These are phyloP conservation scores for Pitangus sulphuratus DNA, from an alignment of 2,797 vertebrate species.

Conservation along the genomic window DNA sequence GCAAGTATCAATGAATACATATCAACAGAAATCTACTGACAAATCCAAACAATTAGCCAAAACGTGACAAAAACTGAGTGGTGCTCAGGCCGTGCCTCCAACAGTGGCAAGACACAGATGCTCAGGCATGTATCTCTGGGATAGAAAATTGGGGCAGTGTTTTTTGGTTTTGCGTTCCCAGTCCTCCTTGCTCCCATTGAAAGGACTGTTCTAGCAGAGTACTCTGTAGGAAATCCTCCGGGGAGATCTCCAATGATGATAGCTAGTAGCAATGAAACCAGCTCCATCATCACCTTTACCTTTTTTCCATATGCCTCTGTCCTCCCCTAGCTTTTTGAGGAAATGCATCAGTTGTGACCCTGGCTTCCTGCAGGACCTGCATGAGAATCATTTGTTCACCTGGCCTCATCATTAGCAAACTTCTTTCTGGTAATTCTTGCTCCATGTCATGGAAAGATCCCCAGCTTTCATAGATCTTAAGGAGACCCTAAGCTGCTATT, in stretches of 20 bases:
- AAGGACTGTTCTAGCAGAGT: neutral
- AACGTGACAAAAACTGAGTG: neutral
- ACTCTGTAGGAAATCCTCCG: neutral
- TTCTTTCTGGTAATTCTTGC: neutral
- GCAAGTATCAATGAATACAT: neutral
- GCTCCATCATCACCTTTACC: neutral
- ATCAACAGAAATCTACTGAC: neutral
- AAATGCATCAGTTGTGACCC: neutral
- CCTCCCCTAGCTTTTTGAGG: neutral
- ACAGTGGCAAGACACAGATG: neutral
- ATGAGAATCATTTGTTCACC: neutral
- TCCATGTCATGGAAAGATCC: neutral
- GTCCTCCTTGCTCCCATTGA: neutral
- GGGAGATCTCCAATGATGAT: neutral
- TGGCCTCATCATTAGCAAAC: neutral
- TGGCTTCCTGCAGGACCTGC: neutral
- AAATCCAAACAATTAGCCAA: neutral
- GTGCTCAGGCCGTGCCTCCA: neutral
- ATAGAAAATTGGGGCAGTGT: accelerated
- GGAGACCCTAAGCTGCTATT: neutral
- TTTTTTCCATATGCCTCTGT: accelerated
- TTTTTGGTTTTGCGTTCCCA: neutral
- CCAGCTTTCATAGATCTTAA: neutral
- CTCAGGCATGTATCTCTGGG: neutral
- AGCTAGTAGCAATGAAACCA: neutral